phyloP scores from a whole-genome alignment of 2,797 vertebrate genomes.

The Microchirus variegatus region DNA sequence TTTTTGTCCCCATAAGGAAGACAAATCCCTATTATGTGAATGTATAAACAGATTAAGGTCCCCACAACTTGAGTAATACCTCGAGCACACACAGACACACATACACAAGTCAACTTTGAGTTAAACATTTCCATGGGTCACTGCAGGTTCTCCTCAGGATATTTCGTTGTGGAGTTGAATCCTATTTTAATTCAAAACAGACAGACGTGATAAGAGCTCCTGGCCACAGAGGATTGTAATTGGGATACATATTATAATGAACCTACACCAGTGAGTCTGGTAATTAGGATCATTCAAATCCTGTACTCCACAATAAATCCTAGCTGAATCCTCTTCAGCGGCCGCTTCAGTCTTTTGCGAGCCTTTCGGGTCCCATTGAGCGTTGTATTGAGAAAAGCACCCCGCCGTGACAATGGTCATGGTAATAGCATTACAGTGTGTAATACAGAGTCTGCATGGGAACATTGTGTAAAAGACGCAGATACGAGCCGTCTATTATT shows the following conservation, averaged over 20 bases:
- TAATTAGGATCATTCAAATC: slow-evolving; percentile 24
- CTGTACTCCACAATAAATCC: slow-evolving; percentile 32
- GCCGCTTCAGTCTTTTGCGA: slow-evolving; percentile 7
- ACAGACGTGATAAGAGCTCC: neutral
- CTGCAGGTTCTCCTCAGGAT: neutral
- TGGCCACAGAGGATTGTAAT: neutral
- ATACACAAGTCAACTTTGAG: neutral
- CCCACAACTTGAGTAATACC: neutral
- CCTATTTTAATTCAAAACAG: slow-evolving; percentile 4
- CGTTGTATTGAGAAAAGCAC: slow-evolving; percentile 23
- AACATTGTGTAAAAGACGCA: no score
- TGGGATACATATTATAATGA: slow-evolving; percentile 11
- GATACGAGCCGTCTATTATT: slow-evolving; percentile 9
- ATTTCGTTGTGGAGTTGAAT: neutral
- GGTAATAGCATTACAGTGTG: slow-evolving; percentile 20
- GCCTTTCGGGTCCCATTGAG: slow-evolving; percentile 16
- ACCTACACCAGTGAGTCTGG: slow-evolving; percentile 3
- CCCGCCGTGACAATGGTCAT: slow-evolving; percentile 15
- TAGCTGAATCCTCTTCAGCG: slow-evolving; percentile 27
- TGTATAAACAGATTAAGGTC: no score
- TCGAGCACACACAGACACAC: neutral
- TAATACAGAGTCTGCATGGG: neutral
- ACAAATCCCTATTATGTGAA: no score
- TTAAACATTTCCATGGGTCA: slow-evolving; percentile 2
- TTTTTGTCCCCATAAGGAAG: no score